Percentiles rank a stretch among this genome's conserved stretches.
These are phyloP conservation scores for Batillaria attramentaria DNA, from an alignment of 1,140 invertebrate genomes.

Conservation along the genomic window DNA sequence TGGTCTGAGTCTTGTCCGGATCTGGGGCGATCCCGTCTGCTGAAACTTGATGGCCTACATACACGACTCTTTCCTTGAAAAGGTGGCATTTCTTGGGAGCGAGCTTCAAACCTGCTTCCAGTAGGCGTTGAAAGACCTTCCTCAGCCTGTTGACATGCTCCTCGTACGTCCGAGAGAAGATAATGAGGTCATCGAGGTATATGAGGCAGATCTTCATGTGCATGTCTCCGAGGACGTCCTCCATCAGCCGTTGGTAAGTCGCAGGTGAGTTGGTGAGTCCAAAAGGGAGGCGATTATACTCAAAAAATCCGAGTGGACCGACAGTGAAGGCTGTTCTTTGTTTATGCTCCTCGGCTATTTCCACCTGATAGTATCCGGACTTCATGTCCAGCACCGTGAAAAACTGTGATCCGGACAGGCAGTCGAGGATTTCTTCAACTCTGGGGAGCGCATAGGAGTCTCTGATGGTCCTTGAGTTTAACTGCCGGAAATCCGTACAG, in stretches of 20 bases:
- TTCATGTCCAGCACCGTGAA: conserved; percentile 14
- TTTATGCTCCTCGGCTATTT: conserved; percentile 2
- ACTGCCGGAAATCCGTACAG: conserved; percentile 2
- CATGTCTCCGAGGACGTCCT: not conserved
- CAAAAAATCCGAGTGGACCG: conserved; percentile 21
- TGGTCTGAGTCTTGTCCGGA: conserved; percentile 53
- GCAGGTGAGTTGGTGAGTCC: conserved; percentile 25
- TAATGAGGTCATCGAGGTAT: conserved; percentile 11
- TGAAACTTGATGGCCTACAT: conserved; percentile 51
- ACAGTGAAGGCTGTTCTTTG: conserved; percentile 25
- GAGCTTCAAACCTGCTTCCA: conserved; percentile 37
- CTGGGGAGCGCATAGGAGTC: conserved; percentile 11
- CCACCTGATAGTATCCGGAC: conserved; percentile 13
- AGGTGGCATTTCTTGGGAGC: conserved; percentile 63
- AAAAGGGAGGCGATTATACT: conserved; percentile 4
- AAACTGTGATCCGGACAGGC: not conserved
- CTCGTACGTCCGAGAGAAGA: conserved; percentile 15
- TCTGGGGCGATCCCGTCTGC: conserved; percentile 49
- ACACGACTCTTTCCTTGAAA: conserved; percentile 53
- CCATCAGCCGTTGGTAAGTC: conserved; percentile 25
- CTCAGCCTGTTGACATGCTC: conserved; percentile 25
- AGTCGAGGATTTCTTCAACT: conserved; percentile 10
- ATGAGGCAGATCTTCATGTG: conserved; percentile 23
- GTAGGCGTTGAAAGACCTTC: conserved; percentile 31
- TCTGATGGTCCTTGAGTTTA: not conserved